Evolutionary conservation across 2,888 invertebrate species (phyloP), one percentile per base, ranked within the genome.

Genomic region (Himalopsyche anomala): DNA sequence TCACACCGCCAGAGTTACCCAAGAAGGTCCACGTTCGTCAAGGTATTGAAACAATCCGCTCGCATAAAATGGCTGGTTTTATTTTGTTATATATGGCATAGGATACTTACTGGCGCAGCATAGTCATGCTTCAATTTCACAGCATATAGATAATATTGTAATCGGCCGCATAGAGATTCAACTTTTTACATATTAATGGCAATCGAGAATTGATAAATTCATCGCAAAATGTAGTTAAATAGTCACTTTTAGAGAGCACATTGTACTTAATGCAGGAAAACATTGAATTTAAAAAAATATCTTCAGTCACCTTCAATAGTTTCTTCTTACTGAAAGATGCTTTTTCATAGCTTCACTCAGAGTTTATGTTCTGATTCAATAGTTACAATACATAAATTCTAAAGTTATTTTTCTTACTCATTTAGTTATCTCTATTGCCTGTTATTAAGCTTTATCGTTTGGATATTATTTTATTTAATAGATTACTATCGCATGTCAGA

Each of bases 1-100:
- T 98, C 95, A 98, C 98, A 95, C 98, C 98, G 95, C 98, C 98
- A 95, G 98, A 98, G 96, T 97, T 98, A 95, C 98, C 98, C 95
- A 98, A 98, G 96, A 97, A 97, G 96, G 97, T 97, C 96, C 98
- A 98, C 96, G 96, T 97, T 94, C 96, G 98, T 74, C 74, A 74
- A 97, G 98, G 98, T 97, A 95, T 91, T 91, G 91, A 91, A 88
- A 94, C 94, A 92, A 88, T 87, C 92, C 92, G 92, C 92, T 91
- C 91, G 91, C 91, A 91, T 91, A 86, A 91, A 91, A 91, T 90
- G 91, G 91, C 92, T 92, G 92, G 92, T 91, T 91, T 90, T 90
- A 90, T 91, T 91, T 90, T 88, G 89, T 90, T 91, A 90, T 91
- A 90, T 90, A 90, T 92, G 79, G 84, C 83, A 69, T 87, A 87